Conservation (phyloP, 2,113 vertebrate species). For the Meriones unguiculatus region DNA sequence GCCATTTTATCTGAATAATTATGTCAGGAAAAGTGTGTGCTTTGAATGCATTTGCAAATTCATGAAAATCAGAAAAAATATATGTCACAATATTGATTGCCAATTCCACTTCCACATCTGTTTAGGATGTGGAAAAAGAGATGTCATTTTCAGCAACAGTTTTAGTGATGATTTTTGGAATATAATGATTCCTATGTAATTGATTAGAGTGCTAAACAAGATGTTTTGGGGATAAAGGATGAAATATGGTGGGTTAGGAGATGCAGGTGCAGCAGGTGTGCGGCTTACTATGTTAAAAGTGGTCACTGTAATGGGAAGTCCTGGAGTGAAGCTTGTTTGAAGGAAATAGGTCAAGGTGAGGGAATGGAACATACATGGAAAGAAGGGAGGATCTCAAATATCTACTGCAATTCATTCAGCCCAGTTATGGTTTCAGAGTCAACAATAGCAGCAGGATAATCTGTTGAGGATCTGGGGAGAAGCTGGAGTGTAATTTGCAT, state of each 20-base stretch:
- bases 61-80: conserved; percentile 82
- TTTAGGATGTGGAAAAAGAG: conserved; percentile 88
- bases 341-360: conserved; percentile 96
- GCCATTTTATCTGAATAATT: conserved; percentile 86
- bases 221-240: conserved; percentile 94
- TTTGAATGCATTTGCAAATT: conserved; percentile 83
- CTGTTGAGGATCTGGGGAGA: conserved; percentile 91
- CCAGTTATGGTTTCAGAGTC: conserved; percentile 95
- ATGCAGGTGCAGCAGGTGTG: conserved; percentile 91
- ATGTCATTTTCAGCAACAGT: conserved; percentile 92
- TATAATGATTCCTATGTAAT: conserved; percentile 91
- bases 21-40: conserved; percentile 85
- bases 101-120: conserved; percentile 84
- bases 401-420: conserved; percentile 94
- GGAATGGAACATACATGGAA: conserved; percentile 97
- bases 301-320: conserved; percentile 92
- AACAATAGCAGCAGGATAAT: conserved; percentile 86
- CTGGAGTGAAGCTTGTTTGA: conserved; percentile 94
- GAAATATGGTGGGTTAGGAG: conserved; percentile 97
- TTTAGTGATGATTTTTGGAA: conserved; percentile 95
- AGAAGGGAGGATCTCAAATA: conserved; percentile 97
- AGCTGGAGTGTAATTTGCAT: conserved; percentile 98
- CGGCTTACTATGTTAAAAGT: conserved; percentile 93
- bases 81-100: conserved; percentile 87
- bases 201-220: conserved; percentile 89